These are phyloP conservation scores for Argyra leucocephala DNA, from an alignment of 2,888 invertebrate genomes.

Conservation along the genomic window DNA sequence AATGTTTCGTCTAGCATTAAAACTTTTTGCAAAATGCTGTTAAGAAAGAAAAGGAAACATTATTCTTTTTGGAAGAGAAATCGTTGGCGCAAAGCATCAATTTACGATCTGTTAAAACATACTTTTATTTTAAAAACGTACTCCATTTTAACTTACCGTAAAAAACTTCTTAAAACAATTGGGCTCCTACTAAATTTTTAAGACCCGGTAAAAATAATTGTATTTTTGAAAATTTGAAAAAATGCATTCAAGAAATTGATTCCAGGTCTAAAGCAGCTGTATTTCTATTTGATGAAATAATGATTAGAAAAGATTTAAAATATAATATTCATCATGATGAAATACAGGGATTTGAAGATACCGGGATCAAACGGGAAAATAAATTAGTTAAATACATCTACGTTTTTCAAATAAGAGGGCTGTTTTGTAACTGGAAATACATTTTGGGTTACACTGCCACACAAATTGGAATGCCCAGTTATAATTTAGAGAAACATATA, in stretches of 20 bases:
- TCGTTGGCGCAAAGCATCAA: too few relatives aligned
- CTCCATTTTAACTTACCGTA: constrained; percentile 17
- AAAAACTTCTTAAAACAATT: constrained; percentile 13
- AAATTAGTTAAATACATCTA: constrained; percentile 13
- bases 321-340: constrained; percentile 16
- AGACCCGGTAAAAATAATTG: constrained; percentile 14
- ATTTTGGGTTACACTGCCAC: constrained; percentile 14
- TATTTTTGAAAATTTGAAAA: constrained; percentile 11
- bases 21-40: too few relatives aligned
- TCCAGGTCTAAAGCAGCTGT: constrained; percentile 13
- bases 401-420: not conserved
- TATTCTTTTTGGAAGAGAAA: too few relatives aligned
- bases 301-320: constrained; percentile 15
- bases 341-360: constrained; percentile 17
- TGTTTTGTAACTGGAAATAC: constrained; percentile 15
- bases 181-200: constrained; percentile 16
- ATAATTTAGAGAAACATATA: too few relatives aligned
- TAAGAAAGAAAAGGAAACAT: too few relatives aligned
- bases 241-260: constrained; percentile 12
- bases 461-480: not conserved
- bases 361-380: constrained; percentile 10
- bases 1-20: too few relatives aligned
- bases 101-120: too few relatives aligned
- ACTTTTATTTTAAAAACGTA: too few relatives aligned
- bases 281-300: constrained; percentile 17